Base-by-base conservation (phyloP, 2,888 invertebrate species). In the Cataglyphis livida region DNA sequence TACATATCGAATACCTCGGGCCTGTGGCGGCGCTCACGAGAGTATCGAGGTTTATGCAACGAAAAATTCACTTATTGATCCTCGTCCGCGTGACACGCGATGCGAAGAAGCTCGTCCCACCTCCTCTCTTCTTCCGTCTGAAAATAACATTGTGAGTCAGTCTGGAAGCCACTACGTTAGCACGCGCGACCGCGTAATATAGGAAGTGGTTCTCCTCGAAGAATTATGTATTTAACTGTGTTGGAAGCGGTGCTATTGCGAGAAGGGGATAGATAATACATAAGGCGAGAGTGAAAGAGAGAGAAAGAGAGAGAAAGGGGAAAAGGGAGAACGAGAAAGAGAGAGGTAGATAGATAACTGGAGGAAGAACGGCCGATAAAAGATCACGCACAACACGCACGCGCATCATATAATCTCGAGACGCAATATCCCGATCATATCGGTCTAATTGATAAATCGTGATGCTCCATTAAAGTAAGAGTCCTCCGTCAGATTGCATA, bases 371-470 rank as follows among this genome's bases (percentile, higher is more conserved):
- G 68, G 18, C 21, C 61, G 81, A 70, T 82, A 35, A 66, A 61
- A 21, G 54, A 71, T 65, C 71, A 59, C 57, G 81, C 71, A 28
- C 73, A 25, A 2, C 28, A 28, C 28, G 65, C 21, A 38, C 61
- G 73, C 68, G 44, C 75, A 51, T n/a, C 44, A 32, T 41, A 44
- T 41, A 44, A 65, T 59, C 44, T 65, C 28, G 5, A 73, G 51
- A 51, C 73, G 15, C n/a, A 78, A 25, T 18, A 25, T 18, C 32
- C n/a, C 64, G 73, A 83, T 84, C 66, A 57, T 68, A 61, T 62
- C 65, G 54, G 25, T 71, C 54, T 85, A 85, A 85, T 85, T 83
- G 85, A 83, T 68, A 81, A 85, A 85, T 85, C 76, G 75, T 41
- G 71, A 81, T 81, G 71, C 51, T 61, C 61, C 81, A 81, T 85